These are phyloP conservation scores for Diarsia brunnea DNA, from an alignment of 2,888 invertebrate species.

Conservation along the genomic window DNA sequence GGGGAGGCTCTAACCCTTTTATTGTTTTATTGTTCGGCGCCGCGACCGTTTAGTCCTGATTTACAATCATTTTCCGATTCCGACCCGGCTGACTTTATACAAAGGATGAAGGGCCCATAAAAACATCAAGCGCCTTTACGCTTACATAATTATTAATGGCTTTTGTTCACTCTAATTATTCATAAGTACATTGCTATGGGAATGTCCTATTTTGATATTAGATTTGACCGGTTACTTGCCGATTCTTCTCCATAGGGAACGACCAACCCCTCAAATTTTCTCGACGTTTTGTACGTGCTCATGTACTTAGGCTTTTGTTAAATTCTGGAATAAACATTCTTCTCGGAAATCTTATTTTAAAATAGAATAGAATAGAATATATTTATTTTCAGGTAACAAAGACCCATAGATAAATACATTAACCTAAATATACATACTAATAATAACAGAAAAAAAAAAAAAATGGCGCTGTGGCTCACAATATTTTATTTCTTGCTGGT, in stretches of 20 bases:
- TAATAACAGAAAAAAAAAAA: no score
- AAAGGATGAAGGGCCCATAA: conserved; percentile 43
- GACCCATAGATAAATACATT: no score
- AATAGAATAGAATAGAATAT: no score
- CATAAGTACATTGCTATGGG: conserved; percentile 3
- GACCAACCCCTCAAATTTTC: no score
- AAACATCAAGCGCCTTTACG: conserved; percentile 57
- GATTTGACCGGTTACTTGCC: no score
- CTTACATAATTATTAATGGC: conserved; percentile 56
- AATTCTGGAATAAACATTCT: background rate
- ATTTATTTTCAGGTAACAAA: no score
- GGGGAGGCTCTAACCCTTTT: conserved; percentile 63
- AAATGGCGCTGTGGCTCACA: no score
- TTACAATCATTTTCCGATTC: conserved; percentile 62
- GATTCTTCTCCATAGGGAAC: no score
- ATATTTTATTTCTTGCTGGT: background rate
- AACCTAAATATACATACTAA: no score
- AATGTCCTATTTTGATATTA: background rate
- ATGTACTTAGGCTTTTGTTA: background rate
- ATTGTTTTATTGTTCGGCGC: conserved; percentile 63
- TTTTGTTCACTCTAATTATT: conserved; percentile 31
- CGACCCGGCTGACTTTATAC: conserved; percentile 24
- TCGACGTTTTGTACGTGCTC: no score
- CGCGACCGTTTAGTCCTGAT: conserved; percentile 63
- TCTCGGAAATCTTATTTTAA: background rate